These are phyloP conservation scores for Heliconius melpomene DNA, from an alignment of 1,140 invertebrate species.

Conservation along the genomic window DNA sequence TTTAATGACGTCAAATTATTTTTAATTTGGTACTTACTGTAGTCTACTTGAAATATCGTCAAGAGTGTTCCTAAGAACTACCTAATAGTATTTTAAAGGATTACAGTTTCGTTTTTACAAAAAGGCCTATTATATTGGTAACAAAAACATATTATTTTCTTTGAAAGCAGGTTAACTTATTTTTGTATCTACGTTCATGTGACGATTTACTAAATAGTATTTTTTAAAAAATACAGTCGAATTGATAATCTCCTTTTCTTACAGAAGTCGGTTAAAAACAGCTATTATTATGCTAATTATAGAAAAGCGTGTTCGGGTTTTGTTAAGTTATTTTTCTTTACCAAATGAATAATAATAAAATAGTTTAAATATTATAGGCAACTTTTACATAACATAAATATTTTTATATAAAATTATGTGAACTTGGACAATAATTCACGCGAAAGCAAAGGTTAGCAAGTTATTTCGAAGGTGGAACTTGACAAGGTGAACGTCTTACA, in stretches of 20 bases:
- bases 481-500: conserved; percentile 16
- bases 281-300: neutral
- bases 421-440: conserved; percentile 3
- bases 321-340: neutral
- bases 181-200: neutral
- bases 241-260: too few relatives aligned
- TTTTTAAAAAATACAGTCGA: too few relatives aligned
- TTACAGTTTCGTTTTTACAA: neutral
- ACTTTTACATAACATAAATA: too few relatives aligned
- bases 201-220: neutral
- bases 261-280: too few relatives aligned
- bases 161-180: neutral
- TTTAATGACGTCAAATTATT: neutral
- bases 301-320: neutral
- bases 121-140: neutral
- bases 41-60: neutral
- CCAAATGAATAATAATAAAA: too few relatives aligned
- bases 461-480: conserved; percentile 12
- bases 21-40: neutral
- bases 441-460: conserved; percentile 15
- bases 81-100: neutral
- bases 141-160: neutral
- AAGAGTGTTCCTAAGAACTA: neutral
- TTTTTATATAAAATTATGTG: conserved; percentile 6
- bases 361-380: too few relatives aligned